Conservation (phyloP, 2,888 invertebrate genomes). For the Ommatoiulus sabulosus region DNA sequence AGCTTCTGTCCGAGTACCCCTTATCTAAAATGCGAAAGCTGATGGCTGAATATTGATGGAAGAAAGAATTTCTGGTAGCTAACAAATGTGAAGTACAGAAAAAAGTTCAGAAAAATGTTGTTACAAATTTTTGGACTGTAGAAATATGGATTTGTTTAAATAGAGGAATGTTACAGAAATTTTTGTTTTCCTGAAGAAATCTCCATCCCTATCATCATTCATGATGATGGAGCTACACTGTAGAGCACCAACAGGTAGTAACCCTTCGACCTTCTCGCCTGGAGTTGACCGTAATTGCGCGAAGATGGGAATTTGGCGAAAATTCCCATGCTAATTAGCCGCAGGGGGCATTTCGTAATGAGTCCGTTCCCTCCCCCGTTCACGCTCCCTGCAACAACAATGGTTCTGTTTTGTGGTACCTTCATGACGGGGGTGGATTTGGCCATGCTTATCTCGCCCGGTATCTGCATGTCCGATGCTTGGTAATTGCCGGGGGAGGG, state of each 20-base stretch:
- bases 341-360: background rate
- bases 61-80: too few relatives aligned
- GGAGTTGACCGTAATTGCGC: background rate
- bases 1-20: too few relatives aligned
- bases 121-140: too few relatives aligned
- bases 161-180: too few relatives aligned
- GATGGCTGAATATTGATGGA: too few relatives aligned
- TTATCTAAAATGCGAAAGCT: too few relatives aligned
- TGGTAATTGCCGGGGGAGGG: background rate
- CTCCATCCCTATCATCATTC: too few relatives aligned
- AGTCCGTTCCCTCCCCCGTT: background rate
- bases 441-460: background rate
- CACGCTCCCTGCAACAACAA: background rate
- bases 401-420: too few relatives aligned
- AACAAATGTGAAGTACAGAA: too few relatives aligned
- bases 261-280: background rate
- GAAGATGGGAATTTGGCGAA: conserved; percentile 8
- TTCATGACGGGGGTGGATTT: background rate
- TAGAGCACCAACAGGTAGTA: background rate
- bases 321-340: conserved; percentile 22
- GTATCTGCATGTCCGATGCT: background rate
- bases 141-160: too few relatives aligned
- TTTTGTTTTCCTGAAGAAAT: too few relatives aligned
- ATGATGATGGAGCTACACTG: background rate
- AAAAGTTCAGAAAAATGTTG: too few relatives aligned